phyloP scores from a whole-genome alignment of 92 coral and sea anemone species.

The Porites lobata region DNA sequence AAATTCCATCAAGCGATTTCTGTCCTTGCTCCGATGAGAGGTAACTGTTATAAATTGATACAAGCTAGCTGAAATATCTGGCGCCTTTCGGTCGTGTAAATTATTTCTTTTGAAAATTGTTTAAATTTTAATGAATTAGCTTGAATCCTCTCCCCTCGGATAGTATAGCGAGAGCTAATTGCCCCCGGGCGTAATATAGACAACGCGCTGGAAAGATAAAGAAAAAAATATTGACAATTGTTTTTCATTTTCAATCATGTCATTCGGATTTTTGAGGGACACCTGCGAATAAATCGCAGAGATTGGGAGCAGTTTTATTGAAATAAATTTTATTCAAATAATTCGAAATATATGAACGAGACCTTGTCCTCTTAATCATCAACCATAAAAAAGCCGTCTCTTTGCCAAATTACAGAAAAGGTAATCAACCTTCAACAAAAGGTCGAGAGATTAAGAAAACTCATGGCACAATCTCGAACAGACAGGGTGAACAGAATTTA shows the following conservation, averaged over 20 bases:
- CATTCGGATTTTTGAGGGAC: not conserved
- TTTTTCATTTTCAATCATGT: not conserved
- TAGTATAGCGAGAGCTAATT: not conserved
- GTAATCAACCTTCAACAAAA: too few relatives aligned
- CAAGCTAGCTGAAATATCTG: not conserved
- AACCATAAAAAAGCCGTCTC: too few relatives aligned
- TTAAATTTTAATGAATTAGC: constrained; percentile 17
- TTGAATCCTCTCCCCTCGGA: not conserved
- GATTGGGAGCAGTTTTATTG: too few relatives aligned
- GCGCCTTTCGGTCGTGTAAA: not conserved
- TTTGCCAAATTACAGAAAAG: too few relatives aligned
- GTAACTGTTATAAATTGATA: not conserved
- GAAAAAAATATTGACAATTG: not conserved
- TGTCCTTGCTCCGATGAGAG: not conserved
- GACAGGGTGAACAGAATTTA: too few relatives aligned
- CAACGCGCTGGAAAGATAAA: not conserved
- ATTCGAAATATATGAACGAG: too few relatives aligned
- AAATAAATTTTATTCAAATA: too few relatives aligned
- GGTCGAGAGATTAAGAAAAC: too few relatives aligned
- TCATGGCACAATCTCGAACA: too few relatives aligned
- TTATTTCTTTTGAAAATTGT: not conserved
- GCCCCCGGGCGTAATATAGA: not conserved
- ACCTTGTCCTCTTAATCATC: too few relatives aligned
- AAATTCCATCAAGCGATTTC: not conserved
- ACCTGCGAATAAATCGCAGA: not conserved